Evolutionary conservation across 1,140 invertebrate genomes (phyloP).

Genomic region (Diploscapter pachys): DNA sequence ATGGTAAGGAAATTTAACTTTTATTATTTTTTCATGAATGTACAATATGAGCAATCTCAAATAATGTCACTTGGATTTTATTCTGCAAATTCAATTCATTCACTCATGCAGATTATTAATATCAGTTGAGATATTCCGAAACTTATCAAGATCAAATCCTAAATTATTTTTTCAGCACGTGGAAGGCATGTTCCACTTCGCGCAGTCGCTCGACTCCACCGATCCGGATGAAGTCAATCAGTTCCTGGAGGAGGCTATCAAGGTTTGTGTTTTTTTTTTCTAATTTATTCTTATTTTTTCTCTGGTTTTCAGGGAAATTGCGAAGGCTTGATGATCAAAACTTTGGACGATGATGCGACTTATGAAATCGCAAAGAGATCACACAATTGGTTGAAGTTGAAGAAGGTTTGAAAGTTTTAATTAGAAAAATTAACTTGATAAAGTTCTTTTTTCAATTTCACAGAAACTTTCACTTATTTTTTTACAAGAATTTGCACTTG

Average conservation of each 20-base stretch:
- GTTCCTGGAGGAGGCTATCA: slow-evolving; percentile 91
- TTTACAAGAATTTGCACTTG: too few relatives aligned
- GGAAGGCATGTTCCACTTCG: slow-evolving; percentile 83
- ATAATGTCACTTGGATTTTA: too few relatives aligned
- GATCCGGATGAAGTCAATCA: slow-evolving; percentile 87
- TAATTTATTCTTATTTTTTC: slow-evolving; percentile 3
- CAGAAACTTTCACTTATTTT: too few relatives aligned
- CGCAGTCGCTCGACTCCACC: slow-evolving; percentile 76
- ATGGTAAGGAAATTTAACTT: neutral
- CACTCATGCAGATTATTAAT: too few relatives aligned
- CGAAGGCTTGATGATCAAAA: slow-evolving; percentile 98
- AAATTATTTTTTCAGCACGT: slow-evolving; percentile 51
- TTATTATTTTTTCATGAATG: slow-evolving; percentile 37
- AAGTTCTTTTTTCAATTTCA: too few relatives aligned
- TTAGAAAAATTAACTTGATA: too few relatives aligned
- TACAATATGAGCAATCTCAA: too few relatives aligned
- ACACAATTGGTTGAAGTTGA: slow-evolving; percentile 74
- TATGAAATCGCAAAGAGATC: slow-evolving; percentile 98
- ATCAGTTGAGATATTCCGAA: too few relatives aligned
- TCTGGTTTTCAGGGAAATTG: slow-evolving; percentile 72
- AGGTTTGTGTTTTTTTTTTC: slow-evolving; percentile 53
- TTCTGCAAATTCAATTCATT: too few relatives aligned
- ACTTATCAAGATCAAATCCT: neutral
- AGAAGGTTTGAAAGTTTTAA: slow-evolving; percentile 66
- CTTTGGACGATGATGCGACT: slow-evolving; percentile 81